Evolutionary conservation across 2,113 vertebrate species (phyloP), one percentile per base, ranked within the genome.

Genomic region (Eretmochelys imbricata): DNA sequence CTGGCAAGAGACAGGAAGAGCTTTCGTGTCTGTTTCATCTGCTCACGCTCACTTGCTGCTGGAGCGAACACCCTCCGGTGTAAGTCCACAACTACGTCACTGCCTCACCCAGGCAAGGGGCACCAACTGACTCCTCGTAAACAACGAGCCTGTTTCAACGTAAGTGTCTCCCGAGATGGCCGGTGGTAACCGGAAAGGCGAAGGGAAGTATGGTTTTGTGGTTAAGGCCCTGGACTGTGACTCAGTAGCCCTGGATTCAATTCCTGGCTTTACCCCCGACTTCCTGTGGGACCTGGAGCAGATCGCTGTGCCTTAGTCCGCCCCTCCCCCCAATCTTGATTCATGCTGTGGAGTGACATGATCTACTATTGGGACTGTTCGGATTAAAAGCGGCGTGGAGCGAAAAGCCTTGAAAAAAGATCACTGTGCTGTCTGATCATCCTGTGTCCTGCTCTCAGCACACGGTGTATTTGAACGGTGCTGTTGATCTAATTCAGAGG

Each of bases 291-390:
- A 31, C 1, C 42, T 42, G 69, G 16, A 76, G 59, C 82, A 54
- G 1, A 1, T 5, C 38, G 13, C 25, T 2, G 75, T 13, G 7
- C 29, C 9, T 7, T 3, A n/a, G 35, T 38, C 53, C 22, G 62
- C 19, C 48, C 3, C 20, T 0, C 13, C 46, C 27, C 65, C 35
- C 17, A 38, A 20, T 38, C 35, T 20, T 88, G 84, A 38, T 24
- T 1, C 1, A 9, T 13, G 86, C 57, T 29, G 5, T 1, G 2
- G 20, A 31, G 69, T 62, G 62, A 49, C 0, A 0, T 0, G 0
- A 82, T 1, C 49, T 55, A 24, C 19, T 55, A 14, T n/a, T 25
- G 59, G 20, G 50, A 0, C n/a, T 59, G 78, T n/a, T 69, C 35
- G 51, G 54, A 10, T 49, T 55, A 55, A 8, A 6, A 6, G 12